These are phyloP conservation scores for Athalia circularis DNA, from an alignment of 2,888 invertebrate genomes.

Conservation along the genomic window DNA sequence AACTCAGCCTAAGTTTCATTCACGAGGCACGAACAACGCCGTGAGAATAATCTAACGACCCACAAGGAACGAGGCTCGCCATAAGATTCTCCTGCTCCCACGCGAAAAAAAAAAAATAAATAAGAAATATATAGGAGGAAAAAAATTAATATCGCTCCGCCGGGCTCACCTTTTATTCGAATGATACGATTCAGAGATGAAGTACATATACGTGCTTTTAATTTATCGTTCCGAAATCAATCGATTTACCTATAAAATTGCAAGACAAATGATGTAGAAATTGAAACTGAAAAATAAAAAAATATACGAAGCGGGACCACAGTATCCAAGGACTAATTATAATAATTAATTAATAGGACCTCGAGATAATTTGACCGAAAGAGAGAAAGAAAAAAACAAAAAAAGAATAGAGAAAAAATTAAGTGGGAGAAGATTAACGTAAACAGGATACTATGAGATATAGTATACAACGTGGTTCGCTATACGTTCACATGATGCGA, in stretches of 20 bases:
- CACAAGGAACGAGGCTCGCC: conserved; percentile 4
- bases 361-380: not conserved
- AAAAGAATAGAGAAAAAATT: no score
- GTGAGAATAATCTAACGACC: conserved; percentile 37
- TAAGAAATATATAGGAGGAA: not conserved
- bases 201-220: no score
- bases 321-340: no score
- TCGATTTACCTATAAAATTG: not conserved
- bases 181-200: no score
- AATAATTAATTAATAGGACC: no score
- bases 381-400: no score
- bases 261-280: not conserved
- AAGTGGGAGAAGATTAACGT: no score
- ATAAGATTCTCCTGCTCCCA: conserved; percentile 6
- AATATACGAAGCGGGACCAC: no score
- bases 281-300: not conserved
- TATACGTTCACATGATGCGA: no score
- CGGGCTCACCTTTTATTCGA: no score
- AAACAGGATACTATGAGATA: no score
- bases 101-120: not conserved
- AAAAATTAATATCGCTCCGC: not conserved
- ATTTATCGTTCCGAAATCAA: not conserved
- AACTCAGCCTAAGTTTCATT: conserved; percentile 6
- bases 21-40: conserved; percentile 25
- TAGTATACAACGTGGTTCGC: no score